Conservation (phyloP, 2,888 invertebrate species). For the Sturmia bella region DNA sequence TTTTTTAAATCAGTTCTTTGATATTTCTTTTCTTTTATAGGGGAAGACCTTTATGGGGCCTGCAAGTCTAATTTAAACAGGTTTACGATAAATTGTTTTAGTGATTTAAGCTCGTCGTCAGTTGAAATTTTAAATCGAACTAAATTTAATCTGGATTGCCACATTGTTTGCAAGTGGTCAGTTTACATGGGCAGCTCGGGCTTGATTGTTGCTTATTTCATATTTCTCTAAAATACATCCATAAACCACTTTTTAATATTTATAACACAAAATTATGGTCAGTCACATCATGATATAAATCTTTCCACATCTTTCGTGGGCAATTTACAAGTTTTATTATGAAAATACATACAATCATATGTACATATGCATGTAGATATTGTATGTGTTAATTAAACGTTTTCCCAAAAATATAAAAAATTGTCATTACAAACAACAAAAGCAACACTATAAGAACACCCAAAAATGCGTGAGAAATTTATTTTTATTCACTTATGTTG, state of each 20-base stretch:
- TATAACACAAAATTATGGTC: slow-evolving; percentile 16
- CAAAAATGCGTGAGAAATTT: slow-evolving; percentile 44
- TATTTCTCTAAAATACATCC: slow-evolving; percentile 3
- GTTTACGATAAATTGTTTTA: slow-evolving; percentile 29
- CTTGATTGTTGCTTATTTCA: neutral
- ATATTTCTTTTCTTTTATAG: too few relatives aligned
- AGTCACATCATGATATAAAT: slow-evolving; percentile 6
- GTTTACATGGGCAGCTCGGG: slow-evolving; percentile 23
- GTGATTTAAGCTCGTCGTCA: neutral
- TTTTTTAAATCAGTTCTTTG: too few relatives aligned
- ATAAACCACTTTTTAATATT: slow-evolving; percentile 49
- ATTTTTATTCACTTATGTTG: neutral
- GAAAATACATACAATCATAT: neutral
- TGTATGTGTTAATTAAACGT: slow-evolving; percentile 51
- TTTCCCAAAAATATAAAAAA: slow-evolving; percentile 53
- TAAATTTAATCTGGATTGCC: slow-evolving; percentile 34
- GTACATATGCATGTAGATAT: slow-evolving; percentile 1
- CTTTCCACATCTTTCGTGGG: slow-evolving; percentile 33
- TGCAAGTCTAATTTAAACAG: slow-evolving; percentile 5
- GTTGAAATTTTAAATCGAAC: neutral
- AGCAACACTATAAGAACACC: neutral
- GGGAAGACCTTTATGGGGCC: slow-evolving; percentile 4
- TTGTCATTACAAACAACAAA: slow-evolving; percentile 33
- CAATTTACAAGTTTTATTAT: slow-evolving; percentile 23
- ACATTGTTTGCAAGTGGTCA: slow-evolving; percentile 44